Conservation (phyloP, 2,888 invertebrate genomes). For the Scaptomyza polygonia region DNA sequence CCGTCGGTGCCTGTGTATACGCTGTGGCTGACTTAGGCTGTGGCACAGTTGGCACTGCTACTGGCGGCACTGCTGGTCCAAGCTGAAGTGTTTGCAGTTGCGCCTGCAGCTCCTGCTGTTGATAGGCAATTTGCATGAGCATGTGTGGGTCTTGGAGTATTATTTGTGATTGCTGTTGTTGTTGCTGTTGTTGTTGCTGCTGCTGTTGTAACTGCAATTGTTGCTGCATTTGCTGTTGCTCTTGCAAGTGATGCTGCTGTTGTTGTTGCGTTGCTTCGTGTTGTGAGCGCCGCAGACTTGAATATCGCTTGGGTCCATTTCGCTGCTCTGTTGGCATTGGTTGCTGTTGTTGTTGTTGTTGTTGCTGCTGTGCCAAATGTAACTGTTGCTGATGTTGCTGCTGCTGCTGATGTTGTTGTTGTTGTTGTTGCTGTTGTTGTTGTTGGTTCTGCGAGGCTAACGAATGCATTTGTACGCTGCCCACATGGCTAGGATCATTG, state of each 20-base stretch:
- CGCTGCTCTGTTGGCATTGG: slow-evolving; percentile 82
- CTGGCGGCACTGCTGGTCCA: slow-evolving; percentile 59
- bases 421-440: slow-evolving; percentile 63
- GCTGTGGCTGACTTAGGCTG: slow-evolving; percentile 62
- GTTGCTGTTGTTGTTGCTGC: slow-evolving; percentile 57
- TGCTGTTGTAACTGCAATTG: slow-evolving; percentile 55
- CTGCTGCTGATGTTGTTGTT: slow-evolving; percentile 48
- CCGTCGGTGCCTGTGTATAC: slow-evolving; percentile 60
- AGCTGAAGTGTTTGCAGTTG: slow-evolving; percentile 78
- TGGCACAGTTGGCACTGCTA: slow-evolving; percentile 53
- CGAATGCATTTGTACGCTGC: slow-evolving; percentile 84
- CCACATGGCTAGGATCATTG: slow-evolving; percentile 84
- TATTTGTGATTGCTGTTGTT: slow-evolving; percentile 74
- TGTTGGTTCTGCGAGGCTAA: slow-evolving; percentile 81
- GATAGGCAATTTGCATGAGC: slow-evolving; percentile 78
- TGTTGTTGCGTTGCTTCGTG: slow-evolving; percentile 73
- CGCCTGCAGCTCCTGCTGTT: slow-evolving; percentile 80
- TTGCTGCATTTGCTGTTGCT: slow-evolving; percentile 67
- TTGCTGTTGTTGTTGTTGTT: slow-evolving; percentile 44
- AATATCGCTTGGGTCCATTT: slow-evolving; percentile 88
- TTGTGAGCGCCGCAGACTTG: slow-evolving; percentile 86
- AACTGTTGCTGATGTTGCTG: slow-evolving; percentile 36
- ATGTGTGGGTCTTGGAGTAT: slow-evolving; percentile 78
- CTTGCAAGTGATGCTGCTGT: slow-evolving; percentile 67
- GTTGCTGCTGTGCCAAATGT: slow-evolving; percentile 37